Percentiles rank a stretch among this genome's conserved stretches.
phyloP scores from a whole-genome alignment of 2,888 invertebrate genomes.

The Drosophila picticornis region DNA sequence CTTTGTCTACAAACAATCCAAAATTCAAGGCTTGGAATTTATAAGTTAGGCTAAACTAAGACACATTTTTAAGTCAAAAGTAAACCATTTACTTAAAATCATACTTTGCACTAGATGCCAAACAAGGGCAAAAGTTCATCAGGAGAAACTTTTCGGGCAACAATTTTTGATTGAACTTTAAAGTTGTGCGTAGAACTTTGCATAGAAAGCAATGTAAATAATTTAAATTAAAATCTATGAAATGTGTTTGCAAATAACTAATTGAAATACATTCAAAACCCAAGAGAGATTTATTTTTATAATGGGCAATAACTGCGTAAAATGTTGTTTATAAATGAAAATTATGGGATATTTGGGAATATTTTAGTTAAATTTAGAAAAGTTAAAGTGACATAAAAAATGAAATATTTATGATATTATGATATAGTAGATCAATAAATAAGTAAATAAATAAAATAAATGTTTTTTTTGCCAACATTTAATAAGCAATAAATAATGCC shows the following conservation, averaged over 20 bases:
- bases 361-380: not conserved
- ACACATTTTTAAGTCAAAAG: not conserved
- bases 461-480: not conserved
- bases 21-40: not conserved
- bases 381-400: not conserved
- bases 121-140: constrained; percentile 9
- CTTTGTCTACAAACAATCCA: not conserved
- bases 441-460: not conserved
- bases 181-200: constrained; percentile 12
- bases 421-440: not conserved
- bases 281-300: not conserved
- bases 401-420: not conserved
- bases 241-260: constrained; percentile 6
- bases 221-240: constrained; percentile 18
- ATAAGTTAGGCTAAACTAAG: not conserved
- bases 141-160: constrained; percentile 17
- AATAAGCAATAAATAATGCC: not conserved
- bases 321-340: not conserved
- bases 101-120: constrained; percentile 23
- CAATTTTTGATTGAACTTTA: constrained; percentile 12
- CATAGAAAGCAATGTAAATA: constrained; percentile 11
- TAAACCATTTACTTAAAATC: constrained; percentile 28
- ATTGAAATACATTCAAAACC: not conserved
- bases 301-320: not conserved
- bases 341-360: not conserved